phyloP scores from a whole-genome alignment of 2,797 vertebrate species.

The Onychomys torridus region DNA sequence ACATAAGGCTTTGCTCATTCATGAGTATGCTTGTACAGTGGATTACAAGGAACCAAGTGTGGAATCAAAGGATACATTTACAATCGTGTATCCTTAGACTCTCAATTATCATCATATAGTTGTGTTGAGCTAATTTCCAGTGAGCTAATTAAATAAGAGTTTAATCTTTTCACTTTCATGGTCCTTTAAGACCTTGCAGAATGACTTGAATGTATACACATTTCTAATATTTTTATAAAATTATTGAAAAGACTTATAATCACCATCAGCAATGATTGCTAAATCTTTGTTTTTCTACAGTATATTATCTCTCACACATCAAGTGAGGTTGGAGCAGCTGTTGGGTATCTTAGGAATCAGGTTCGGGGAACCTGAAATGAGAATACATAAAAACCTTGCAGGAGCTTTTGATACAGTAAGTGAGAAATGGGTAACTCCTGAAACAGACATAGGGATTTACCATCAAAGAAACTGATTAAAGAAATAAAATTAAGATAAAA shows the following conservation, averaged over 20 bases:
- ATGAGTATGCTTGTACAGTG: not conserved
- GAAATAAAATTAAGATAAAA: constrained; percentile 13
- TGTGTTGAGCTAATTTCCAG: not conserved
- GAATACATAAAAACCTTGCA: not conserved
- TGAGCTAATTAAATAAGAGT: not conserved
- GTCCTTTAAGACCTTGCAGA: not conserved
- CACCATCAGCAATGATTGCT: not conserved
- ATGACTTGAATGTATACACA: not conserved
- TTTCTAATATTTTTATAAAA: constrained; percentile 29
- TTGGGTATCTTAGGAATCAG: not conserved
- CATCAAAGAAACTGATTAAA: not conserved
- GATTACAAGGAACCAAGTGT: not conserved
- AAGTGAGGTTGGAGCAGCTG: not conserved
- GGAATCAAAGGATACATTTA: not conserved
- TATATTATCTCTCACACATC: not conserved
- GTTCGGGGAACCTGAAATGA: not conserved
- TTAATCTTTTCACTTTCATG: not conserved
- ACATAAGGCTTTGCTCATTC: not conserved
- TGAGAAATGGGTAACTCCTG: not conserved
- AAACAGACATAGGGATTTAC: not conserved
- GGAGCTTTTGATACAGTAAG: not conserved
- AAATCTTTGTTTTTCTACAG: not conserved
- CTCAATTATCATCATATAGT: not conserved
- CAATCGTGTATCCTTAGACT: not conserved
- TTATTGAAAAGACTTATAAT: not conserved